A percentile compares a stretch with the other conserved stretches of the same genome.
These are phyloP conservation scores for Dendroctonus ponderosae DNA, from an alignment of 1,140 invertebrate genomes.

Conservation along the genomic window DNA sequence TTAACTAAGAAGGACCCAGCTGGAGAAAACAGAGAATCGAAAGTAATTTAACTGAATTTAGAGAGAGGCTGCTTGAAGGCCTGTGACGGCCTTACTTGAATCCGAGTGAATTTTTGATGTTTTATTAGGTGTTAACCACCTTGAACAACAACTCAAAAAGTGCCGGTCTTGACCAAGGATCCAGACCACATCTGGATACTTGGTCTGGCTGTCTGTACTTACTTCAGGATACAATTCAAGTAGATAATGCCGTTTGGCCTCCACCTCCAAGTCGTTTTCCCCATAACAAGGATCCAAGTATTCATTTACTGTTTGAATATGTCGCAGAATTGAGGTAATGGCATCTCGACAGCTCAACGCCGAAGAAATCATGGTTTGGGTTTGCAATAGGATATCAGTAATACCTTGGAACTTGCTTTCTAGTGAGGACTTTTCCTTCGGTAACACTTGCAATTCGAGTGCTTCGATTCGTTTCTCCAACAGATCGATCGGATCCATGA, in stretches of 20 bases:
- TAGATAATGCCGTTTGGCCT: slow-evolving; percentile 45
- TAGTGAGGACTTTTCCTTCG: slow-evolving; percentile 27
- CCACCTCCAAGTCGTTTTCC: slow-evolving; percentile 43
- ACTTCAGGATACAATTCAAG: slow-evolving; percentile 46
- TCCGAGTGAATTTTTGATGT: too few species aligned
- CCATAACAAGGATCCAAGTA: slow-evolving; percentile 46
- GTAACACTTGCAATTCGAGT: slow-evolving; percentile 45
- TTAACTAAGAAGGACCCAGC: neutral
- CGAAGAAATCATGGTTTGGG: slow-evolving; percentile 48
- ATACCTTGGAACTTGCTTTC: slow-evolving; percentile 39
- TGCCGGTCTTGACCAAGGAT: too few species aligned
- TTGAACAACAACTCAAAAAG: too few species aligned
- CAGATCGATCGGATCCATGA: slow-evolving; percentile 39
- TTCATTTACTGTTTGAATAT: slow-evolving; percentile 45
- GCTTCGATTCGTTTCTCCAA: slow-evolving; percentile 47
- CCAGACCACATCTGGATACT: too few species aligned
- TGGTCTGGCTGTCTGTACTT: neutral
- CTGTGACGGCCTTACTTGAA: too few species aligned
- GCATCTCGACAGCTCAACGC: slow-evolving; percentile 48
- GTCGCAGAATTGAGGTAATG: slow-evolving; percentile 44
- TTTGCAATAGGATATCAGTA: slow-evolving; percentile 44
- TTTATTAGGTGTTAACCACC: too few species aligned
- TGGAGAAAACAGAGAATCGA: too few species aligned
- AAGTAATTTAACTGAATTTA: too few species aligned
- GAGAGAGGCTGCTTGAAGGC: too few species aligned